A percentile compares a stretch with the other conserved stretches of the same genome.
Conservation (phyloP, 2,797 vertebrate genomes). For the Amblyraja radiata region DNA sequence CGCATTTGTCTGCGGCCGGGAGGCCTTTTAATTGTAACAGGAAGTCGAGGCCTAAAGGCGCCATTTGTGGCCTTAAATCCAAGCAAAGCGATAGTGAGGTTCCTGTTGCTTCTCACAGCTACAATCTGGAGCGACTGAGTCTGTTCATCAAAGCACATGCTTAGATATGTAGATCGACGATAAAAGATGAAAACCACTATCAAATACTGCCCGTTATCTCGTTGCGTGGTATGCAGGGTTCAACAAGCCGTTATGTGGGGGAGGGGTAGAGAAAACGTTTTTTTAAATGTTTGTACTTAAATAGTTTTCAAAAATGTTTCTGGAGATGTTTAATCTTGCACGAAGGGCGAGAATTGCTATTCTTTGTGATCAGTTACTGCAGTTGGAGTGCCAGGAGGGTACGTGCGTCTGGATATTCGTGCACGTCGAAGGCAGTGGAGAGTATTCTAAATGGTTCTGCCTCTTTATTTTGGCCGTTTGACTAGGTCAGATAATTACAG, state of each 20-base stretch:
- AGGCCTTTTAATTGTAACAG: not conserved
- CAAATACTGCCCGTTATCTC: not conserved
- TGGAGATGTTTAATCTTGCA: not conserved
- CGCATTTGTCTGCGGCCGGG: not conserved
- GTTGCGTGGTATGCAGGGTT: constrained; percentile 5
- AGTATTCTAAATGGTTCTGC: not conserved
- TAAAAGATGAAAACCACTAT: not conserved
- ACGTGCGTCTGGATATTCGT: not conserved
- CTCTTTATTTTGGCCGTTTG: not conserved
- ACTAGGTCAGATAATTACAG: not conserved
- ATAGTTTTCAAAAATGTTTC: not conserved
- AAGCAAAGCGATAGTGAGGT: not conserved
- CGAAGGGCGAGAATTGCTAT: not conserved
- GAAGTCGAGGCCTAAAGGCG: constrained; percentile 34
- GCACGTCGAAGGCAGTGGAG: not conserved
- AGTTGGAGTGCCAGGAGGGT: not conserved
- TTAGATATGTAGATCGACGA: too few relatives aligned
- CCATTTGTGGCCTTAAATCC: constrained; percentile 27
- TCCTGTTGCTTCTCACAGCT: not conserved
- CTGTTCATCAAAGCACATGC: not conserved
- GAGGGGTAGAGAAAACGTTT: not conserved
- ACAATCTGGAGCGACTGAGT: not conserved
- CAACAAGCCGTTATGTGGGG: not conserved
- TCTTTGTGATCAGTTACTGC: not conserved
- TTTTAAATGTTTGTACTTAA: not conserved